A percentile compares a stretch with the other conserved stretches of the same genome.
Conservation (phyloP, 2,797 vertebrate species). For the Pempheris klunzingeri region DNA sequence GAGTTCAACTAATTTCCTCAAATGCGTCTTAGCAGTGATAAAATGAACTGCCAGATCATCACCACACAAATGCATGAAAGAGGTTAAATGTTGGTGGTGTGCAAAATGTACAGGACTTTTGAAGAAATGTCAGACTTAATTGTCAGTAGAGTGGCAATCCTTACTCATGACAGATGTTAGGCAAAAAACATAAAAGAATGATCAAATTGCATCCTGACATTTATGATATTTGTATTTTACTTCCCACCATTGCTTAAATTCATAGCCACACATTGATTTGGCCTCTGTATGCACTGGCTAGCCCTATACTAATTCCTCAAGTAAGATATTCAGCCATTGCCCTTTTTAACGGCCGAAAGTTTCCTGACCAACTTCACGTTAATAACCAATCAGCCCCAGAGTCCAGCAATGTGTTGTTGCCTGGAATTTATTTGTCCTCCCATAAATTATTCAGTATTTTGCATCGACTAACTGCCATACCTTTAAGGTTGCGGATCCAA, state of each 20-base stretch:
- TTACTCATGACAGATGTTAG: constrained; percentile 31
- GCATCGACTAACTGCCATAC: constrained; percentile 89
- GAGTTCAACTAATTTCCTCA: constrained; percentile 24
- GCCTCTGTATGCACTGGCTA: constrained; percentile 57
- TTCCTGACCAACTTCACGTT: constrained; percentile 81
- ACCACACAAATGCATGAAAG: constrained; percentile 12
- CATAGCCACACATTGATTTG: constrained; percentile 70
- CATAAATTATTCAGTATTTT: constrained; percentile 90
- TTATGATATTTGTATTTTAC: constrained; percentile 55
- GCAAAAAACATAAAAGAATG: constrained; percentile 55
- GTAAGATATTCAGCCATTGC: constrained; percentile 81
- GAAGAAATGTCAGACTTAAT: constrained; percentile 69
- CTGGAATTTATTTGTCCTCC: constrained; percentile 86
- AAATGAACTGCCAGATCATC: constrained; percentile 20
- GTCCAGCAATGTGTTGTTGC: constrained; percentile 80
- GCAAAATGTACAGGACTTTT: constrained; percentile 43
- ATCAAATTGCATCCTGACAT: constrained; percentile 57
- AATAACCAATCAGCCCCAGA: constrained; percentile 83
- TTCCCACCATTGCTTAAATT: constrained; percentile 52
- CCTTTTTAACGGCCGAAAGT: constrained; percentile 83
- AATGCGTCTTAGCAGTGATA: constrained; percentile 18
- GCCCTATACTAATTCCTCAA: constrained; percentile 72
- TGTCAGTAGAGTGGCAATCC: constrained; percentile 39
- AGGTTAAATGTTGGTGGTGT: constrained; percentile 51
- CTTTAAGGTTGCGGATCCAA: constrained; percentile 84